Base-by-base conservation (phyloP, 2,888 invertebrate genomes). In the Caenorhabditis doughertyi region DNA sequence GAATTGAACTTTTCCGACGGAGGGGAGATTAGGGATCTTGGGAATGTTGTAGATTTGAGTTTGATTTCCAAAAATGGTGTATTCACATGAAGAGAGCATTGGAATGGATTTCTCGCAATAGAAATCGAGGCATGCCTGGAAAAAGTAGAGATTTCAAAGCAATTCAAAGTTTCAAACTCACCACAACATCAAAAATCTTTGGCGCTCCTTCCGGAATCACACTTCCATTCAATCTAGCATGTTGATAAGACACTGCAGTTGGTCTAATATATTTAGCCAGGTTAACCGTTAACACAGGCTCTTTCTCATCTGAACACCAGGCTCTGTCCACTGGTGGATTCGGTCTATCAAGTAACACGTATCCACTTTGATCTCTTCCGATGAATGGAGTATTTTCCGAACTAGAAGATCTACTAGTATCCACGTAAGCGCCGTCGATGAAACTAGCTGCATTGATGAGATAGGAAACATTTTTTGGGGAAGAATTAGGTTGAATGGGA, bases 231-330 rank as follows among this genome's bases (percentile, higher is more conserved):
- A 35, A 58, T 58, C 23, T 58, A 1, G 39, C n/a, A 23, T 39
- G 58, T 39, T 58, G 58, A 58, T 58, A 58, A 18, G 58, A 58
- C 1, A 58, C 58, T 23, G 58, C 21, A 13, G 29, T 21, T 11
- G 58, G 58, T 39, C 5, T 35, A 5, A 35, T 13, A 1, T 39
- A n/a, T 16, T 39, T 21, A 3, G 39, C 23, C 1, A 58, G 39
- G 21, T 39, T 13, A 0, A 58, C 35, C 3, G 35, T 58, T 8
- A 58, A 39, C 21, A 58, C n/a, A 8, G 58, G 58, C 0, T 21
- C 5, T 2, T 39, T 16, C 3, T 58, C 23, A 18, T 21, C 8
- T 3, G 58, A 11, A 39, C 58, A 58, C 58, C 58, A 58, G 13
- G 39, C 39, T 58, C 23, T 39, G 3, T 32, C 39, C 2, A 39